Evolutionary conservation across 2,113 vertebrate genomes (phyloP), one percentile per base, ranked within the genome.

Genomic region (Pelmatolapia mariae): DNA sequence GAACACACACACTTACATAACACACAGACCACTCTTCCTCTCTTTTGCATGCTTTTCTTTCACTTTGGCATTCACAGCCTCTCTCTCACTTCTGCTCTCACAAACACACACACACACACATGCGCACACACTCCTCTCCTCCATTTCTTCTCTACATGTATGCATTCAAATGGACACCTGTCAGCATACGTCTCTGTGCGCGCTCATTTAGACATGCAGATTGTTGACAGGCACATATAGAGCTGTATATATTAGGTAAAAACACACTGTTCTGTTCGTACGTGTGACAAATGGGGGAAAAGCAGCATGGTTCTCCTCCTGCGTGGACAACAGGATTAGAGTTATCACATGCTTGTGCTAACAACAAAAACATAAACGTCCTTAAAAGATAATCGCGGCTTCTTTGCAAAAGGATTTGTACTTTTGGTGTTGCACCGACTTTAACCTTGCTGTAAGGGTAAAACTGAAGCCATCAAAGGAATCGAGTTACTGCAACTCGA

Each of bases 1-100:
- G 57, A 85, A 91, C 13, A 83, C 79, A 89, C 81, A 87, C 80
- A 94, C 93, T 95, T 95, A 92, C 91, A 92, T 94, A 95, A 95
- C 89, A 40, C 89, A 87, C 19, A 11, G 80, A 82, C 90, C 82
- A 91, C 91, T 93, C 82, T 86, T 26, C 18, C 45, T 59, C 83
- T 86, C 71, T 63, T 88, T 88, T 89, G 53, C 53, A 50, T 78
- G 73, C 57, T 92, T 92, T 93, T 85, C 85, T 54, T 85, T 84
- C 73, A 56, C 56, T 85, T 89, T 52, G 16, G 47, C 85, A 61
- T 83, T 85, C 83, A 56, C 54, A 52, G 52, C 31, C 57, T 80
- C 83, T 78, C 63, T 78, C 52, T 81, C 76, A 22, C 52, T 87
- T 63, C 54, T 63, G 38, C 81, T 83, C 31, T 40, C 57, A n/a